Evolutionary conservation across 1,140 invertebrate species (phyloP).

Genomic region (Eupeodes corollae): DNA sequence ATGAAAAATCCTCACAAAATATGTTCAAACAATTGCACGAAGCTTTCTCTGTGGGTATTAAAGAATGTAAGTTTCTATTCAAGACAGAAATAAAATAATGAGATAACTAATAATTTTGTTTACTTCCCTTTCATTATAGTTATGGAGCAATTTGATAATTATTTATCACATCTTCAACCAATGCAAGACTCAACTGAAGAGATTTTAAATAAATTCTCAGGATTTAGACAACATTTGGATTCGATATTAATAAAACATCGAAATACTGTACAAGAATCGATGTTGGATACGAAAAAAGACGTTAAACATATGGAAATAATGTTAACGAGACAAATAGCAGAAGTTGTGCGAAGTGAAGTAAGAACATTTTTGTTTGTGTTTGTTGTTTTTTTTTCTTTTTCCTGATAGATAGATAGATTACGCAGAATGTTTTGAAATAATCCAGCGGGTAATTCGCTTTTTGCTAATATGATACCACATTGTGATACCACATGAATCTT

Average conservation of each 20-base stretch:
- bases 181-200: slow-evolving; percentile 26
- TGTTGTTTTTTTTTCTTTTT: neutral
- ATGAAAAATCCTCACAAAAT: slow-evolving; percentile 71
- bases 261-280: slow-evolving; percentile 22
- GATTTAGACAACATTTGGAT: slow-evolving; percentile 27
- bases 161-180: slow-evolving; percentile 34
- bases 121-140: slow-evolving; percentile 29
- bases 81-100: neutral
- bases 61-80: slow-evolving; percentile 64
- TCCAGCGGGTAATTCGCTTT: too few relatives aligned
- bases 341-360: slow-evolving; percentile 26
- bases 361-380: neutral
- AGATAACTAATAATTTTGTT: slow-evolving; percentile 5
- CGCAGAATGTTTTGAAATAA: too few relatives aligned
- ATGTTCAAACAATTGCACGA: slow-evolving; percentile 84
- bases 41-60: slow-evolving; percentile 70
- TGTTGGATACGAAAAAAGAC: slow-evolving; percentile 31
- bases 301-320: slow-evolving; percentile 30
- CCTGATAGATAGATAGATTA: too few relatives aligned
- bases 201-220: slow-evolving; percentile 19
- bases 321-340: slow-evolving; percentile 27
- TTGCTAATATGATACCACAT: too few relatives aligned
- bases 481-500: too few relatives aligned
- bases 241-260: slow-evolving; percentile 24
- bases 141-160: slow-evolving; percentile 39